These are phyloP conservation scores for Lagodon rhomboides DNA, from an alignment of 2,797 vertebrate species.

Conservation along the genomic window DNA sequence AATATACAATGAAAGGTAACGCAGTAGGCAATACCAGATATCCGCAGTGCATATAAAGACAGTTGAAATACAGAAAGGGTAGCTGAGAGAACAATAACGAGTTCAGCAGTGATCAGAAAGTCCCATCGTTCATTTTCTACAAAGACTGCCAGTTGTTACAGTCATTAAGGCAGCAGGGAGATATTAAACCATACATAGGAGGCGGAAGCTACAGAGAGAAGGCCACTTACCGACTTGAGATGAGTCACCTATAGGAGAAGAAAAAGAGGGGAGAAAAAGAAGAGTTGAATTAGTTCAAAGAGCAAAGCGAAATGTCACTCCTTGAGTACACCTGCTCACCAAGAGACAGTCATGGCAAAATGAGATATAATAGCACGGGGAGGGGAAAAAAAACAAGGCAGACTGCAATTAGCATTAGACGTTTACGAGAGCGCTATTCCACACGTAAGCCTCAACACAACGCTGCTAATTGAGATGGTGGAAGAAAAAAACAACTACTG, in stretches of 20 bases:
- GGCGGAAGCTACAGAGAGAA: constrained; percentile 23
- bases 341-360: constrained; percentile 25
- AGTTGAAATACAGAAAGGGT: neutral
- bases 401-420: constrained; percentile 46
- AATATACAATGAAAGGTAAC: constrained; percentile 45
- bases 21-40: constrained; percentile 32
- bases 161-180: neutral
- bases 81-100: neutral
- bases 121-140: neutral
- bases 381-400: constrained; percentile 19
- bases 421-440: constrained; percentile 7
- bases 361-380: constrained; percentile 23
- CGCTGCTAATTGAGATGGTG: constrained; percentile 46
- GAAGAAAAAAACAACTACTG: constrained; percentile 33
- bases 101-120: neutral
- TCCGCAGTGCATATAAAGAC: constrained; percentile 16
- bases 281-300: constrained; percentile 56
- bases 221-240: constrained; percentile 84
- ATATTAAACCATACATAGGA: neutral
- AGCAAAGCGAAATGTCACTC: constrained; percentile 31
- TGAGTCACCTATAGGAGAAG: constrained; percentile 79
- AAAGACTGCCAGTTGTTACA: neutral
- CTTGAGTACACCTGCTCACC: constrained; percentile 24
- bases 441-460: constrained; percentile 10
- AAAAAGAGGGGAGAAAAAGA: constrained; percentile 41